Percentiles rank a stretch among this genome's conserved stretches.
These are phyloP conservation scores for Fregata magnificens DNA, from an alignment of 2,113 vertebrate genomes.

Conservation along the genomic window DNA sequence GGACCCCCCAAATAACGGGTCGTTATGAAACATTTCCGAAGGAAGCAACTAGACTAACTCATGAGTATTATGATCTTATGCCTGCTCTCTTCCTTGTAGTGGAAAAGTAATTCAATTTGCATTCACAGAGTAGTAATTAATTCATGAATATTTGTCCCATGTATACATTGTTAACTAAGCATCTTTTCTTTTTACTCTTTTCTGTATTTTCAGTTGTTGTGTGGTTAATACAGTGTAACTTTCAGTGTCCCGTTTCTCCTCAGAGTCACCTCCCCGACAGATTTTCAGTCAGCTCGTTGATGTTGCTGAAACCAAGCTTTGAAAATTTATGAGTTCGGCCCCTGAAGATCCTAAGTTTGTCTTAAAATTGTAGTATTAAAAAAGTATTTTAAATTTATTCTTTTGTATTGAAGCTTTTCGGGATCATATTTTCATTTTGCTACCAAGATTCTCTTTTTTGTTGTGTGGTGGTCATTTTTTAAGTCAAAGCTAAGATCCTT, in stretches of 20 bases:
- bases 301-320: neutral
- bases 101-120: neutral
- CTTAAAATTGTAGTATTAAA: neutral
- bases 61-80: neutral
- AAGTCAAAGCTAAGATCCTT: neutral
- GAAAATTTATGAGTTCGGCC: neutral
- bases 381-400: neutral
- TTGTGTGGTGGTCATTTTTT: neutral
- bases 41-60: neutral
- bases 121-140: neutral
- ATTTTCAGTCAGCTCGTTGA: neutral
- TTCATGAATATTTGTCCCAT: neutral
- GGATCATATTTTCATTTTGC: neutral
- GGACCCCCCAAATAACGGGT: neutral
- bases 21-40: neutral
- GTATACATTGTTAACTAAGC: neutral
- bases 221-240: neutral
- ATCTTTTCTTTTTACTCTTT: neutral
- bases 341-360: neutral
- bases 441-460: neutral
- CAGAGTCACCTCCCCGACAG: neutral
- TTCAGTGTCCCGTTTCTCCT: neutral
- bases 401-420: neutral
- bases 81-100: neutral
- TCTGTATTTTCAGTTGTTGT: neutral